A percentile compares a stretch with the other conserved stretches of the same genome.
Conservation (phyloP, 2,113 vertebrate genomes). For the Dipodomys stephensi region DNA sequence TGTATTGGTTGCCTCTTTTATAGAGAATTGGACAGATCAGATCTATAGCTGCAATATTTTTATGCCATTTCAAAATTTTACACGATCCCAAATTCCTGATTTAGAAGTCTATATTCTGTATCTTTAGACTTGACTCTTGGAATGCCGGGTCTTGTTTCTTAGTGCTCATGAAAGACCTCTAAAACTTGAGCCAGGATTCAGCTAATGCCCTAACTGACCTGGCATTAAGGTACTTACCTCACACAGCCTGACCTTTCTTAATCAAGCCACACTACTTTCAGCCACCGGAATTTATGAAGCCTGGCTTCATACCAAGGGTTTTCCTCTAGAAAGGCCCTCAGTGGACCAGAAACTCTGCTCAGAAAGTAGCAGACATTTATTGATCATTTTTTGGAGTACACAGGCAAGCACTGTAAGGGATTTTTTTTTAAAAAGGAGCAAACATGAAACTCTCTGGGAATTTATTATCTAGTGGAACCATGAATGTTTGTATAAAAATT, state of each 20-base stretch:
- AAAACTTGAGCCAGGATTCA: background rate
- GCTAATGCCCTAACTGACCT: background rate
- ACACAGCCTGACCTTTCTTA: background rate
- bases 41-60: background rate
- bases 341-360: background rate
- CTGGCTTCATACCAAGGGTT: background rate
- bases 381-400: background rate
- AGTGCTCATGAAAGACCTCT: background rate
- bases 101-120: background rate
- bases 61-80: background rate
- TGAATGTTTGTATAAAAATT: background rate
- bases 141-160: background rate
- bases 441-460: background rate
- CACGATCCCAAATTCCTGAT: background rate
- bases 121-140: background rate
- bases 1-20: background rate
- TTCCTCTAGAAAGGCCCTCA: background rate
- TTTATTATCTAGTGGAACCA: background rate
- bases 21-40: conserved; percentile 9
- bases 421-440: background rate
- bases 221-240: background rate
- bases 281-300: background rate
- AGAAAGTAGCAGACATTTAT: background rate
- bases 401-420: background rate
- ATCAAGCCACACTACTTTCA: background rate